Base-by-base conservation (phyloP, 2,113 vertebrate species). In the Toxotes chatareus region DNA sequence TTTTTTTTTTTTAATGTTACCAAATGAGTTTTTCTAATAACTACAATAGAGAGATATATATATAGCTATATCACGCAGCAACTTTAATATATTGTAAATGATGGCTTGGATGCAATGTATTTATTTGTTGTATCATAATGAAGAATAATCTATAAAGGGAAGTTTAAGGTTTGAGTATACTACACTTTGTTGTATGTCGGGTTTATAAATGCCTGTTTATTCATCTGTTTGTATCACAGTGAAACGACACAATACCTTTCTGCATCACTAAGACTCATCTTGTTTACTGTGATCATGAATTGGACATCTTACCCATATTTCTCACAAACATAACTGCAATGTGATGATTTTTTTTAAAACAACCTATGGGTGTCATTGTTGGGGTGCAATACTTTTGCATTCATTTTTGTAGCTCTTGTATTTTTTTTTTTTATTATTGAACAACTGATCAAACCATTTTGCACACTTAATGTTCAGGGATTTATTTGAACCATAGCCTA, bases 31-130 rank as follows among this genome's bases (percentile, higher is more conserved):
- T 79, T 91, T 91, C 90, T 75, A 90, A 88, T 90, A 86, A 91
- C 86, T 90, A 89, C 88, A 92, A 89, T 92, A 94, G 87, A 94
- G 70, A 92, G 87, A 94, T 68, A 92, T 75, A 93, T 68, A 84
- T 79, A 92, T 32, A 87, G 67, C 82, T 94, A 95, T 94, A 94
- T 94, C 89, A 92, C 84, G 93, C 94, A 94, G 93, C 92, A 78
- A 94, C 91, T 94, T 94, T 95, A 95, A 95, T 95, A 95, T 96
- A 96, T 94, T 95, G 93, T 95, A 95, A 95, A 95, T 93, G 91
- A 93, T 92, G 90, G 94, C 94, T 95, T 95, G 91, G 88, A 95
- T 95, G 94, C 95, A 94, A 95, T 92, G 93, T 96, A 95, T 95
- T 95, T 96, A 95, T 96, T 94, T 94, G 91, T 94, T 93, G 92